Evolutionary conservation across 2,797 vertebrate species (phyloP).

Genomic region (Orestias chungarensis): DNA sequence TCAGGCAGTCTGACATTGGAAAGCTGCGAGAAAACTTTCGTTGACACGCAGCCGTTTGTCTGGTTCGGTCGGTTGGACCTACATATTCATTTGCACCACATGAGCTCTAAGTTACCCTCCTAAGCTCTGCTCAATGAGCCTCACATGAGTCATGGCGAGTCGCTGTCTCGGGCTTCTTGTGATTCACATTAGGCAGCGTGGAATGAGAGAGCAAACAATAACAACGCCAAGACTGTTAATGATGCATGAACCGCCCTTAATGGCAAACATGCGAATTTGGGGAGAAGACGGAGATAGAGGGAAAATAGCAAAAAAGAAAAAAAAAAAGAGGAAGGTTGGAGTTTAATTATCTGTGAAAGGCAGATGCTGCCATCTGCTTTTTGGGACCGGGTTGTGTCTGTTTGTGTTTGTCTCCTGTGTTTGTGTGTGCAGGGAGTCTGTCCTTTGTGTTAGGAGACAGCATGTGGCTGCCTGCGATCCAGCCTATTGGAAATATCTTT

Average conservation of each 20-base stretch:
- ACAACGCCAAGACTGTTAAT: constrained; percentile 58
- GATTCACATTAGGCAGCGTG: constrained; percentile 61
- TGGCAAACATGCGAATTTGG: constrained; percentile 51
- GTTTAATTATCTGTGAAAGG: constrained; percentile 71
- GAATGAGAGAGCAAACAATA: constrained; percentile 41
- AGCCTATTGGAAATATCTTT: constrained; percentile 57
- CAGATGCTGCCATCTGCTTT: constrained; percentile 61
- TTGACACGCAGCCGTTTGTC: neutral
- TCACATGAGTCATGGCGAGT: constrained; percentile 52
- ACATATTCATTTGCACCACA: constrained; percentile 26
- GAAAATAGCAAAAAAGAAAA: constrained; percentile 1
- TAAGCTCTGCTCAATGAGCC: constrained; percentile 65
- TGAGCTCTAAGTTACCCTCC: constrained; percentile 34
- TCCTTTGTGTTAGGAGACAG: constrained; percentile 49
- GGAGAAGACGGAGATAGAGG: constrained; percentile 30
- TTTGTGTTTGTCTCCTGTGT: constrained; percentile 17
- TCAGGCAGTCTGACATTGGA: too few relatives aligned
- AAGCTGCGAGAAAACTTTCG: neutral
- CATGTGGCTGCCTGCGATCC: constrained; percentile 36
- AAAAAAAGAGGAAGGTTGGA: constrained; percentile 13
- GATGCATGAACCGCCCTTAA: constrained; percentile 64
- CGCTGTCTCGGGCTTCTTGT: constrained; percentile 41
- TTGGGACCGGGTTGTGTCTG: constrained; percentile 44
- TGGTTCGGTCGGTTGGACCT: neutral
- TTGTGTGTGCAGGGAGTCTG: constrained; percentile 21